Evolutionary conservation across 2,797 vertebrate species (phyloP).

Genomic region (Cirrhinus mrigala): DNA sequence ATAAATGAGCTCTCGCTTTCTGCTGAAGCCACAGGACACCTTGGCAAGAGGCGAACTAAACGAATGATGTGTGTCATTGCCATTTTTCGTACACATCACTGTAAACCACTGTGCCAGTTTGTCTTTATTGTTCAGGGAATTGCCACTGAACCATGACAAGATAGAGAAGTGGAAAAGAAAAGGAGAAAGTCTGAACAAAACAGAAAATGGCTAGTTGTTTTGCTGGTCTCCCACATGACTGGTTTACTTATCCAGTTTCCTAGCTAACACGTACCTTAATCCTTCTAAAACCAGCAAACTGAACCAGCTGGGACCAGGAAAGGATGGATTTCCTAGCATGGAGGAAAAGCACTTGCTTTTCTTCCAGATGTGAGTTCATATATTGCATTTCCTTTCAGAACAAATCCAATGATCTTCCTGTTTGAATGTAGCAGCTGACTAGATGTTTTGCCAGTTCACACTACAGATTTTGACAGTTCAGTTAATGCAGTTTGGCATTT

Average conservation of each 20-base stretch:
- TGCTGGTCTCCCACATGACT: not conserved
- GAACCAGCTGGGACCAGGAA: slow-evolving; percentile 52
- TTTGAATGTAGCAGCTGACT: not conserved
- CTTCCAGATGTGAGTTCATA: slow-evolving; percentile 1
- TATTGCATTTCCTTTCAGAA: slow-evolving; percentile 33
- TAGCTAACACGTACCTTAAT: not conserved
- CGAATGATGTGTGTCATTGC: slow-evolving; percentile 46
- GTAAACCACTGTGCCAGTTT: slow-evolving; percentile 41
- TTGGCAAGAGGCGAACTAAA: slow-evolving; percentile 42
- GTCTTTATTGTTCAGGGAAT: slow-evolving; percentile 49
- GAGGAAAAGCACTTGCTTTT: slow-evolving; percentile 26
- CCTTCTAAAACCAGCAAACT: not conserved
- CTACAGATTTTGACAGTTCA: not conserved
- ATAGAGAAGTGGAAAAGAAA: not conserved
- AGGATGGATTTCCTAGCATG: not conserved
- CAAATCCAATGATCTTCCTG: slow-evolving; percentile 11
- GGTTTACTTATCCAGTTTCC: not conserved
- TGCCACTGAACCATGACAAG: slow-evolving; percentile 36
- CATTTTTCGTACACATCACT: slow-evolving; percentile 32
- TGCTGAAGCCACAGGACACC: slow-evolving; percentile 35
- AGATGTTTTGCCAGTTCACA: not conserved
- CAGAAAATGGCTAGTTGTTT: slow-evolving; percentile 55
- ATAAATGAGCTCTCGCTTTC: slow-evolving; percentile 52
- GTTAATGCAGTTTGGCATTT: not conserved
- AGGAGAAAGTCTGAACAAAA: slow-evolving; percentile 48